Evolutionary conservation across 2,797 vertebrate genomes (phyloP).

Genomic region (Podarcis siculus): DNA sequence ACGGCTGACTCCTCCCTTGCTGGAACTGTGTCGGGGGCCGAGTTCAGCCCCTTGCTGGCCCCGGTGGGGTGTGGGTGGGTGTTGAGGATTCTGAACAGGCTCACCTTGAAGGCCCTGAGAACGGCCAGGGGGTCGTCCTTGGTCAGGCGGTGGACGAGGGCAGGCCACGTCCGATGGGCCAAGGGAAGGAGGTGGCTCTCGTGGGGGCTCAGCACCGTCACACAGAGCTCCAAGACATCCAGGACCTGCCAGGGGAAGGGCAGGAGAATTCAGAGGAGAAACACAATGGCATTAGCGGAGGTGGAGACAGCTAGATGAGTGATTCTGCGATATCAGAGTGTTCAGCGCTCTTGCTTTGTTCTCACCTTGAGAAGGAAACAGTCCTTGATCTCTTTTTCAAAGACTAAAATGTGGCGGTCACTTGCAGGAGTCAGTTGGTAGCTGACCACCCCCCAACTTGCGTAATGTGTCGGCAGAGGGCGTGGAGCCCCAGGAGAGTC

Average conservation of each 20-base stretch:
- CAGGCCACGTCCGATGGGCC: constrained; percentile 91
- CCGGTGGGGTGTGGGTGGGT: no score
- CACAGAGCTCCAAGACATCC: constrained; percentile 88
- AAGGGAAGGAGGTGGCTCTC: constrained; percentile 90
- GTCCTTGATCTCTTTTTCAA: not conserved
- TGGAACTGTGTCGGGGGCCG: rapidly evolving
- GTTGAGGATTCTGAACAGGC: not conserved
- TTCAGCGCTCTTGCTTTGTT: no score
- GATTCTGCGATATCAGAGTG: not conserved
- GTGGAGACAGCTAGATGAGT: not conserved
- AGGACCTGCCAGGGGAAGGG: constrained; percentile 79
- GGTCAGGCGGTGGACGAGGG: constrained; percentile 87
- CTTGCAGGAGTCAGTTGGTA: no score
- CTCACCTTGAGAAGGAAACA: not conserved
- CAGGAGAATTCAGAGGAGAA: not conserved
- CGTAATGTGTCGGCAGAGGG: no score
- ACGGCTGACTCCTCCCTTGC: no score
- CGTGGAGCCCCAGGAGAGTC: no score
- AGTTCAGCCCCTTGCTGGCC: not conserved
- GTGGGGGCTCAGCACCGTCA: constrained; percentile 81
- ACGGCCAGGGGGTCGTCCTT: constrained; percentile 87
- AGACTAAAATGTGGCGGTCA: no score
- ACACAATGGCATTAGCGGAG: not conserved
- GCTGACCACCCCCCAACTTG: no score
- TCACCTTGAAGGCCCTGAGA: constrained; percentile 91